Conservation (phyloP, 1,140 invertebrate species). For the Fopius arisanus region DNA sequence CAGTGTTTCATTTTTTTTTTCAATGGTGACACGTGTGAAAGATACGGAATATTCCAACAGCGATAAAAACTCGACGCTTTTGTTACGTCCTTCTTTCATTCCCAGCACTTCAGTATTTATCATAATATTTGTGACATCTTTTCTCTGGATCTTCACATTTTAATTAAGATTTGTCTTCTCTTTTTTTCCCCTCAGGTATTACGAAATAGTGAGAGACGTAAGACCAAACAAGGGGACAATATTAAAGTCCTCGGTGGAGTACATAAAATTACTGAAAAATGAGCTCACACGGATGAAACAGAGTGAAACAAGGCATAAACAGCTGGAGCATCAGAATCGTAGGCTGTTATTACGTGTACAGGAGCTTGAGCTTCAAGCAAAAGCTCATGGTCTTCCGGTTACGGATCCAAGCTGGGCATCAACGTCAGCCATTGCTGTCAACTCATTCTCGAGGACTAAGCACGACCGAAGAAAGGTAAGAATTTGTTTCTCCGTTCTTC, state of each 20-base stretch:
- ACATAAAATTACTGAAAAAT: conserved; percentile 88
- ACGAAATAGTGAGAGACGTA: conserved; percentile 87
- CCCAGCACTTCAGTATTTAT: not conserved
- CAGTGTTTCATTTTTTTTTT: not conserved
- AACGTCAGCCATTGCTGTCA: conserved; percentile 50
- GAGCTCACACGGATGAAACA: conserved; percentile 84
- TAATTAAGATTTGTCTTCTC: conserved; percentile 15
- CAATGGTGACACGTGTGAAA: not conserved
- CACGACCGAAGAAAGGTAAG: conserved; percentile 62
- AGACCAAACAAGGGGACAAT: conserved; percentile 96
- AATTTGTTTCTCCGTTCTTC: conserved; percentile 37
- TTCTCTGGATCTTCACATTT: not conserved
- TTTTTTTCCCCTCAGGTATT: conserved; percentile 65
- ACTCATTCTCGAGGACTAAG: conserved; percentile 57
- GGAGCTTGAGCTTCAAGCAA: conserved; percentile 77
- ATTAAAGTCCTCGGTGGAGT: conserved; percentile 96
- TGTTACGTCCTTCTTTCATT: not conserved
- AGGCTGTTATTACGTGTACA: conserved; percentile 78
- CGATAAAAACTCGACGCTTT: not conserved
- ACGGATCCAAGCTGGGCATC: conserved; percentile 67
- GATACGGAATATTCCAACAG: not conserved
- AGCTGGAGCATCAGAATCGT: conserved; percentile 85
- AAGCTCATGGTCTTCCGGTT: conserved; percentile 73
- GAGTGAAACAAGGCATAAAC: conserved; percentile 78
- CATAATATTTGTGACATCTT: not conserved